Conservation (phyloP, 2,113 vertebrate genomes). For the Lucifuga dentata region DNA sequence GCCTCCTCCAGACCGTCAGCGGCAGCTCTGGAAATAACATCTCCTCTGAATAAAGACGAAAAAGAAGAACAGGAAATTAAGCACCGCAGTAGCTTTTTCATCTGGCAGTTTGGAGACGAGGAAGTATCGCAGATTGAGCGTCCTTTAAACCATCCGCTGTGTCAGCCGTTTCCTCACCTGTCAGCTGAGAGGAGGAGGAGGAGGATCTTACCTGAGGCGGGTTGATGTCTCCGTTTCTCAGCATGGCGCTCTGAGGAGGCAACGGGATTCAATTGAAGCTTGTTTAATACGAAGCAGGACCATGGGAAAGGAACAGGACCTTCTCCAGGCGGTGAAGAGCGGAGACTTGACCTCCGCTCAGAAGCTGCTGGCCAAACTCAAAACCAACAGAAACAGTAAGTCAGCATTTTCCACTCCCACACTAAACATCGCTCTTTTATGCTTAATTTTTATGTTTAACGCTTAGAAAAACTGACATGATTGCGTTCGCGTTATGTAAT, state of each 20-base stretch:
- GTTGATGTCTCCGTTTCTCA: slow-evolving; percentile 34
- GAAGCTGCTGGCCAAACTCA: slow-evolving; percentile 81
- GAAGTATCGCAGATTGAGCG: background rate
- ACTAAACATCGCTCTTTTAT: too few species aligned
- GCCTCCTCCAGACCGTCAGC: background rate
- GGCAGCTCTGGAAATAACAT: slow-evolving; percentile 31
- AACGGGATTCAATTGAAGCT: slow-evolving; percentile 12
- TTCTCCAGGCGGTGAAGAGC: slow-evolving; percentile 83
- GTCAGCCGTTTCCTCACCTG: slow-evolving; percentile 3
- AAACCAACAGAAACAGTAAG: slow-evolving; percentile 81
- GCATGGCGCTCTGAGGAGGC: slow-evolving; percentile 68
- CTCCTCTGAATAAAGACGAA: slow-evolving; percentile 1
- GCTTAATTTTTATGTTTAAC: too few species aligned
- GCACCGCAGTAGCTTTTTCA: slow-evolving; percentile 26
- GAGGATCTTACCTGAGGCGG: slow-evolving; percentile 46
- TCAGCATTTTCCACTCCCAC: too few species aligned
- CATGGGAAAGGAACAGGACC: slow-evolving; percentile 86
- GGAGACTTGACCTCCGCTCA: slow-evolving; percentile 79
- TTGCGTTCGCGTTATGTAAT: too few species aligned
- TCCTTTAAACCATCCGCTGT: too few species aligned
- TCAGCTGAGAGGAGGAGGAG: slow-evolving; percentile 15
- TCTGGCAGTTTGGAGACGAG: background rate
- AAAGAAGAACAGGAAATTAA: slow-evolving; percentile 15
- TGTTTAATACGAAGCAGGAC: slow-evolving; percentile 16
- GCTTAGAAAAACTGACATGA: too few species aligned